Base-by-base conservation (phyloP, 64 coral and sea anemone species). In the Hydrozoanthus tunicans region DNA sequence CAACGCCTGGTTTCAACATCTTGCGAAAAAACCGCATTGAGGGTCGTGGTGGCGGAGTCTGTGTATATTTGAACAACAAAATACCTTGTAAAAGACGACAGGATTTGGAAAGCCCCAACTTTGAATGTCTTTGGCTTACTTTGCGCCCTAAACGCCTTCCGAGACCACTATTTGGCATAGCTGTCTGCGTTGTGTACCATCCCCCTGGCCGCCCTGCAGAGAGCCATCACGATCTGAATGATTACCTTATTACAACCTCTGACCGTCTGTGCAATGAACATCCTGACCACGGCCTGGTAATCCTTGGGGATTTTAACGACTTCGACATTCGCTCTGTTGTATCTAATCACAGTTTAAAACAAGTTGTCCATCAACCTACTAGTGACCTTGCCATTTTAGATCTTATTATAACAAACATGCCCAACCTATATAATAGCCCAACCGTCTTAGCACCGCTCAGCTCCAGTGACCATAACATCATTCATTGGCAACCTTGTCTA, bases 321-420 rank as follows among this genome's bases (percentile, higher is more conserved):
- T 92, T 90, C 58, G n/a, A 92, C 25, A 24, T 82, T 77, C 14
- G 5, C 70, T 7, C 83, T 66, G 53, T 95, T 7, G 17, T 43
- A 78, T 89, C 67, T 69, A 59, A 71, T 51, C 77, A 90, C 70
- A 95, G 55, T 90, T 79, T 95, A 65, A 92, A 95, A 25, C 79
- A 95, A 90, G 91, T 95, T 59, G 90, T 95, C 68, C 58, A 95
- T 62, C 72, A 77, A 53, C 90, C 85, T 81, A 92, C 90, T 74
- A 90, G 94, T 70, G 69, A 63, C 27, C 56, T 43, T 51, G 65
- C 83, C 62, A 91, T 79, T 23, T 92, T 92, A 95, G 89, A 94
- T 57, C 82, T 94, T 79, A 91, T 76, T 80, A 58, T 91, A 25
- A 91, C 90, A 62, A 95, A 95, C 12, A 17, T 92, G 59, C 69